These are phyloP conservation scores for Platorchestia sp. DNA, from an alignment of 1,140 invertebrate genomes.

Conservation along the genomic window DNA sequence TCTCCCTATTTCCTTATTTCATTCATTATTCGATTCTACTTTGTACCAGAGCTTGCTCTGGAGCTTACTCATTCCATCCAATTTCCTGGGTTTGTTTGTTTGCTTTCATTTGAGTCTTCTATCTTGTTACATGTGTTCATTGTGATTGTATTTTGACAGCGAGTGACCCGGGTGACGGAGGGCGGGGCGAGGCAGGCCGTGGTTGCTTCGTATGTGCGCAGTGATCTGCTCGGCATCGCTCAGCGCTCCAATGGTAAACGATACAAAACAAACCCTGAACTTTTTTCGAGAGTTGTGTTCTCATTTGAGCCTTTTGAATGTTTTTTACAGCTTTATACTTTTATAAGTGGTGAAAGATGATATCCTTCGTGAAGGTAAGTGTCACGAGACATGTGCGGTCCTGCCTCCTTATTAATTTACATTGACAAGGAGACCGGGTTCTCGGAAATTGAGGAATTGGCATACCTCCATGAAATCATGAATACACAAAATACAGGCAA, in stretches of 20 bases:
- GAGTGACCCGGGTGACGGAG: constrained; percentile 69
- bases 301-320: not conserved
- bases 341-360: not conserved
- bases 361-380: not conserved
- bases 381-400: too few species aligned
- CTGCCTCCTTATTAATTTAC: not conserved
- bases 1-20: too few species aligned
- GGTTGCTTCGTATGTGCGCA: constrained; percentile 70
- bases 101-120: too few species aligned
- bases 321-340: not conserved
- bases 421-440: too few species aligned
- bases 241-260: not conserved
- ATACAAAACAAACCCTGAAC: not conserved
- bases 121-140: not conserved
- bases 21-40: too few species aligned
- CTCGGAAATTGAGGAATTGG: too few species aligned
- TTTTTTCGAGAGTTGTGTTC: not conserved
- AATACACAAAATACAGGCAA: too few species aligned
- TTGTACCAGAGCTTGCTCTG: too few species aligned
- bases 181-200: constrained; percentile 67
- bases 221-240: constrained; percentile 71
- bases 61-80: too few species aligned
- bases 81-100: too few species aligned
- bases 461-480: too few species aligned
- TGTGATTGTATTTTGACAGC: constrained; percentile 57